Conservation (phyloP, 2,797 vertebrate genomes). For the Clarias platycephalus region DNA sequence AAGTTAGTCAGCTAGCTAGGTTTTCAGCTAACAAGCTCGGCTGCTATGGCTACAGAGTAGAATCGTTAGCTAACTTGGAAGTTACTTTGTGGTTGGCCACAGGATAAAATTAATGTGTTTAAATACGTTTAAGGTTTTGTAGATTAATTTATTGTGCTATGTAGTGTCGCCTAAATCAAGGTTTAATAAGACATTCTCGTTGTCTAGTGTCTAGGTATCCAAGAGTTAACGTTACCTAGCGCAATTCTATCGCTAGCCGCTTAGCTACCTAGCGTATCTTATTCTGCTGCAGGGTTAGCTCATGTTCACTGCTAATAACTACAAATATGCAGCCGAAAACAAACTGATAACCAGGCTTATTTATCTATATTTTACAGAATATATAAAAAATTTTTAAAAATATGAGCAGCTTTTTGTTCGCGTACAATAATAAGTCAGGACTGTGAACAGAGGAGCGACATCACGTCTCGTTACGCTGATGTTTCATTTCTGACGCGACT, state of each 20-base stretch:
- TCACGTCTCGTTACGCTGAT: neutral
- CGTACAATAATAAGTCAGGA: neutral
- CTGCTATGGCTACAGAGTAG: slow-evolving; percentile 19
- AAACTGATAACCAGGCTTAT: neutral
- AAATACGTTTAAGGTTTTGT: neutral
- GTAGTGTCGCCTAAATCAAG: neutral
- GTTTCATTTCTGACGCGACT: neutral
- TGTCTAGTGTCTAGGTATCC: neutral
- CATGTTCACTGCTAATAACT: neutral
- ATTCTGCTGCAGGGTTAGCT: slow-evolving; percentile 4
- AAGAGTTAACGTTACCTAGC: slow-evolving; percentile 4
- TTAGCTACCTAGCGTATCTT: slow-evolving; percentile 31
- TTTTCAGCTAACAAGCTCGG: slow-evolving; percentile 1
- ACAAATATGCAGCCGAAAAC: neutral
- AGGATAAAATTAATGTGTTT: neutral
- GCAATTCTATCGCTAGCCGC: slow-evolving; percentile 10
- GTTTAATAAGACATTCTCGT: neutral
- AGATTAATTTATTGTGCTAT: neutral
- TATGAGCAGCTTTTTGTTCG: neutral
- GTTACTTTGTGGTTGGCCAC: slow-evolving; percentile 25
- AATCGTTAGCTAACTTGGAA: slow-evolving; percentile 13
- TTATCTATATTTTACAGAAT: neutral
- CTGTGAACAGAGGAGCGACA: slow-evolving; percentile 11
- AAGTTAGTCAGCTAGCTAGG: slow-evolving; percentile 32
- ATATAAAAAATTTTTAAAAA: neutral